Percentiles rank a stretch among this genome's conserved stretches.
Conservation (phyloP, 2,113 vertebrate species). For the Tupaia chinensis region DNA sequence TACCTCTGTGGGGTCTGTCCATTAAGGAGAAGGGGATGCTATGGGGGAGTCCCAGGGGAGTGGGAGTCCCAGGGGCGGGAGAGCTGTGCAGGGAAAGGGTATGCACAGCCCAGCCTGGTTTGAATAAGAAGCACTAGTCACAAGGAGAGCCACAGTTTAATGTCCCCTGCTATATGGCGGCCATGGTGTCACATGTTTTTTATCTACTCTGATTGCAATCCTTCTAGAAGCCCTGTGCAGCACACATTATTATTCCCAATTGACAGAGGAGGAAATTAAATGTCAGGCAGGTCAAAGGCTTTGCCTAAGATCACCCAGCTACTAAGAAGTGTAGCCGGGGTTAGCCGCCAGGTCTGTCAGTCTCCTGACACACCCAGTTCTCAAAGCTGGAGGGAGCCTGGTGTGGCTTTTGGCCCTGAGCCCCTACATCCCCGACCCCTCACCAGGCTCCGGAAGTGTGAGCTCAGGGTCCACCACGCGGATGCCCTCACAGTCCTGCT, state of each 20-base stretch:
- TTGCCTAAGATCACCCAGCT: background rate
- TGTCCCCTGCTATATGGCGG: background rate
- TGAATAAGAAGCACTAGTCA: background rate
- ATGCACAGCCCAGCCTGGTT: background rate
- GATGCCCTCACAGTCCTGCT: slow-evolving; percentile 77
- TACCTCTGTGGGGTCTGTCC: background rate
- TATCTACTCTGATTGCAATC: background rate
- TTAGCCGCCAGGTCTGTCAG: background rate
- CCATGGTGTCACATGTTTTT: background rate
- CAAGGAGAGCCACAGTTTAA: too few relatives aligned
- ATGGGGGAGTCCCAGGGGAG: too few relatives aligned
- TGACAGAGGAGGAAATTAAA: background rate
- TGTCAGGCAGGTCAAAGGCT: background rate
- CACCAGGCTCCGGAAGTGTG: slow-evolving; percentile 82
- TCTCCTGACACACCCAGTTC: background rate
- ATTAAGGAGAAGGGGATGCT: background rate
- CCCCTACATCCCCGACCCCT: background rate
- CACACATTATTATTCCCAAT: background rate
- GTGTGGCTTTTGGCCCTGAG: background rate
- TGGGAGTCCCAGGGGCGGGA: background rate
- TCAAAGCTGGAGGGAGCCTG: background rate
- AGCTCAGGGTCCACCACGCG: slow-evolving; percentile 55
- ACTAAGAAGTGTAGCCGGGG: background rate
- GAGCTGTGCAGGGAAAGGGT: background rate
- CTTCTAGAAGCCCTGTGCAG: background rate